Evolutionary conservation across 2,888 invertebrate genomes (phyloP).

Genomic region (Andricus curvator): DNA sequence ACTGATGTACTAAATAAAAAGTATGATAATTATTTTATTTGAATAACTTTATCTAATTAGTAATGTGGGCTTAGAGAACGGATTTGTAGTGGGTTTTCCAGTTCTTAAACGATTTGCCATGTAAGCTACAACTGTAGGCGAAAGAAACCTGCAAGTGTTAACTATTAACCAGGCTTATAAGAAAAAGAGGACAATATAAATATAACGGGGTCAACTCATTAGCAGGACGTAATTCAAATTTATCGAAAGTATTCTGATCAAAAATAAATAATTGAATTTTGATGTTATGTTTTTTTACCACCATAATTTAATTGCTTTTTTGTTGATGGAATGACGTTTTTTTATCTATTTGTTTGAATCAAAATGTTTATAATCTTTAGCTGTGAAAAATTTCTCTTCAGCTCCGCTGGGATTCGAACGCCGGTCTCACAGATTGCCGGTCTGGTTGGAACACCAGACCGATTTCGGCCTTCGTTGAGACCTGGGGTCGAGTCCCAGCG

Average conservation of each 20-base stretch:
- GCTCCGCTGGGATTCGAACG: too few species aligned
- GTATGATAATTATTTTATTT: too few species aligned
- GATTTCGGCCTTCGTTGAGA: too few species aligned
- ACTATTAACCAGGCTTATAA: constrained; percentile 9
- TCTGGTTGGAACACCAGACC: too few species aligned
- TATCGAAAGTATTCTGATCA: constrained; percentile 2
- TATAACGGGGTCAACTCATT: constrained; percentile 26
- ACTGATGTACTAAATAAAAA: neutral
- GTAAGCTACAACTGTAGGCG: constrained; percentile 22
- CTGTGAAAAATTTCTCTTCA: too few species aligned
- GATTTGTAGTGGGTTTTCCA: constrained; percentile 30
- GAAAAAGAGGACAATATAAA: neutral
- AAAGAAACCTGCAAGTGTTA: neutral
- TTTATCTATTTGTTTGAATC: too few species aligned
- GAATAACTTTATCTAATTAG: neutral
- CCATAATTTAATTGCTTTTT: too few species aligned
- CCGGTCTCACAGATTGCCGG: too few species aligned
- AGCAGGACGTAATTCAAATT: constrained; percentile 34
- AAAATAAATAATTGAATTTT: constrained; percentile 23
- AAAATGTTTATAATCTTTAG: too few species aligned
- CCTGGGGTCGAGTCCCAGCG: too few species aligned
- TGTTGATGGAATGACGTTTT: too few species aligned
- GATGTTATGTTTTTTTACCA: too few species aligned
- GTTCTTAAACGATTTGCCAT: constrained; percentile 20
- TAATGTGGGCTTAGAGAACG: constrained; percentile 20